Conservation (phyloP, 2,113 vertebrate species). For the Suncus etruscus region DNA sequence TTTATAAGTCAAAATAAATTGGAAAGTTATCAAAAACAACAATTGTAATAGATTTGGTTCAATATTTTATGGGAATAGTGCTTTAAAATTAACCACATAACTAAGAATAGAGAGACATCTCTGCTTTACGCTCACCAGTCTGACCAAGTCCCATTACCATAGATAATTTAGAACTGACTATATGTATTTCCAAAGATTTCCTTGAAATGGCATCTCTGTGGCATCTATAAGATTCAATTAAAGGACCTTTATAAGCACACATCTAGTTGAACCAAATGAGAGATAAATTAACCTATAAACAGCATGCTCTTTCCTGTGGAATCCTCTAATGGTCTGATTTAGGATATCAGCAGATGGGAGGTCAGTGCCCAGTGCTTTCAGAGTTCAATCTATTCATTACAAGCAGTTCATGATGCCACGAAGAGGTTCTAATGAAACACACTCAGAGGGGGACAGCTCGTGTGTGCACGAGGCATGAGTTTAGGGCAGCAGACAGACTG, state of each 20-base stretch:
- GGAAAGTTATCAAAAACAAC: slow-evolving; percentile 26
- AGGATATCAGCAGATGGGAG: slow-evolving; percentile 80
- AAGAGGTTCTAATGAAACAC: slow-evolving; percentile 81
- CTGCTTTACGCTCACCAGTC: not conserved
- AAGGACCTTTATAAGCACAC: slow-evolving; percentile 81
- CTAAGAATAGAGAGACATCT: not conserved
- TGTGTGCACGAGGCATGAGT: slow-evolving; percentile 30
- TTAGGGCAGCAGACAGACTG: slow-evolving; percentile 58
- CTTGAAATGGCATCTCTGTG: slow-evolving; percentile 76
- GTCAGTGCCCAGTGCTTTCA: slow-evolving; percentile 73
- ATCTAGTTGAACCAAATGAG: slow-evolving; percentile 83
- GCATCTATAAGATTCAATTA: slow-evolving; percentile 82
- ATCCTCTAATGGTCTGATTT: slow-evolving; percentile 80
- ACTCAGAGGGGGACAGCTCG: slow-evolving; percentile 62
- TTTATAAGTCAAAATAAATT: slow-evolving; percentile 52
- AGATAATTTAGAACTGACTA: slow-evolving; percentile 66
- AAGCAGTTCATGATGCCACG: slow-evolving; percentile 72
- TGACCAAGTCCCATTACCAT: slow-evolving; percentile 31
- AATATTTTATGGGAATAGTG: slow-evolving; percentile 17
- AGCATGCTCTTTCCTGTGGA: slow-evolving; percentile 77
- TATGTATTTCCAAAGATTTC: slow-evolving; percentile 74
- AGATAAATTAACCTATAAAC: slow-evolving; percentile 83
- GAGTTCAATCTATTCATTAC: slow-evolving; percentile 83
- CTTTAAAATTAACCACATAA: slow-evolving; percentile 61
- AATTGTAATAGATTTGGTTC: slow-evolving; percentile 18